phyloP scores from a whole-genome alignment of 2,113 vertebrate genomes.

The Channa maculata region DNA sequence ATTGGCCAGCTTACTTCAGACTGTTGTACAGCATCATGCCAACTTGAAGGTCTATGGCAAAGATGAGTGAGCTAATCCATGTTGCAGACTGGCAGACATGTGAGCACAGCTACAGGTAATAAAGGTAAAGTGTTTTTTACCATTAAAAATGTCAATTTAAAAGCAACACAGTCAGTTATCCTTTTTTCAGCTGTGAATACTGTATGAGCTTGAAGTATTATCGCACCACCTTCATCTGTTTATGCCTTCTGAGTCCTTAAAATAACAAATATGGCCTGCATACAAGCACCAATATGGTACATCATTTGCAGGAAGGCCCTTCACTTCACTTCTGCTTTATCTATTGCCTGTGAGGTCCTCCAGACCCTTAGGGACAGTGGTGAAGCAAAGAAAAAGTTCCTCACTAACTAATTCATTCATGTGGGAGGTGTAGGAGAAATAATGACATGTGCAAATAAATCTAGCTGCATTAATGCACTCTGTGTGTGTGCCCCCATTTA shows the following conservation, averaged over 20 bases:
- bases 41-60: no score
- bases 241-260: neutral
- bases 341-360: neutral
- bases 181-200: slow-evolving; percentile 3
- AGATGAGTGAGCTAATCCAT: no score
- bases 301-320: neutral
- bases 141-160: no score
- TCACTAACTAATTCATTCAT: neutral
- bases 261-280: slow-evolving; percentile 2
- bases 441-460: neutral
- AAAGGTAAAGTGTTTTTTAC: no score
- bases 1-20: no score
- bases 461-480: slow-evolving; percentile 12
- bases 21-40: no score
- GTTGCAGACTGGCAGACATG: no score
- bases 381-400: neutral
- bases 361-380: neutral
- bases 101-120: no score
- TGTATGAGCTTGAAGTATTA: neutral
- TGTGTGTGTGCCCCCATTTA: neutral
- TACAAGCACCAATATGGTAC: neutral
- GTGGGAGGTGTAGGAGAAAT: neutral
- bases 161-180: no score
- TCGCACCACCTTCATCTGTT: neutral
- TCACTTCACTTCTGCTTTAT: neutral